phyloP scores from a whole-genome alignment of 2,888 invertebrate genomes.

The Hyppa rectilinea region DNA sequence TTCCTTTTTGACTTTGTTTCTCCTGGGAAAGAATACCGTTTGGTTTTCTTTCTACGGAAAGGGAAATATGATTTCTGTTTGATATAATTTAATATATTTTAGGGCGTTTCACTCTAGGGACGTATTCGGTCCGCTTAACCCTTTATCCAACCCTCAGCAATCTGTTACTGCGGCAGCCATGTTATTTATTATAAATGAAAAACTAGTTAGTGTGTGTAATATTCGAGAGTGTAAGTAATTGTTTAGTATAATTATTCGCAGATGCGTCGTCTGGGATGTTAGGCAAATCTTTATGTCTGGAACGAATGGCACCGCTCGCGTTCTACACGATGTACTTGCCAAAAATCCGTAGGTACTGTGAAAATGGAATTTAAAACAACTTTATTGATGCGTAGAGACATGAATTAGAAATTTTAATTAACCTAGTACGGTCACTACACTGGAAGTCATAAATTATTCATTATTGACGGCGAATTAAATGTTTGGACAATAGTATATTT shows the following conservation, averaged over 20 bases:
- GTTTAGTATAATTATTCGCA: constrained; percentile 18
- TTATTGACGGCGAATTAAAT: constrained; percentile 23
- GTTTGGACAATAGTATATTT: constrained; percentile 20
- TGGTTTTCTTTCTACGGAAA: too few relatives aligned
- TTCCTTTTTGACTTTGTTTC: constrained; percentile 21
- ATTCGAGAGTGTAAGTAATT: constrained; percentile 18
- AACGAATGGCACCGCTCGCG: constrained; percentile 16
- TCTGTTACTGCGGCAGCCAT: constrained; percentile 16
- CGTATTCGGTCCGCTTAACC: constrained; percentile 7
- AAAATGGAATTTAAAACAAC: constrained; percentile 7
- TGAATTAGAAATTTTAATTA: constrained; percentile 37
- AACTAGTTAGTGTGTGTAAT: constrained; percentile 20
- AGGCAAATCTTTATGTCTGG: constrained; percentile 11
- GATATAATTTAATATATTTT: constrained; percentile 18
- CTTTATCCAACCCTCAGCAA: constrained; percentile 19
- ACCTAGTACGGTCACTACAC: constrained; percentile 17
- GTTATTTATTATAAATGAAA: constrained; percentile 28
- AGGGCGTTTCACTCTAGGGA: constrained; percentile 13
- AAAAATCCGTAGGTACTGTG: background rate
- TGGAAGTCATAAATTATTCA: constrained; percentile 36
- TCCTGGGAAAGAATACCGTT: constrained; percentile 15
- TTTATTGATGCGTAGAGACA: background rate
- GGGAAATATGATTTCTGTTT: constrained; percentile 1
- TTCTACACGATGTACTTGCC: constrained; percentile 5
- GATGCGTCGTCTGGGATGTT: constrained; percentile 21